Conservation (phyloP, 1,140 invertebrate species). For the Brachionus rotundiformis region DNA sequence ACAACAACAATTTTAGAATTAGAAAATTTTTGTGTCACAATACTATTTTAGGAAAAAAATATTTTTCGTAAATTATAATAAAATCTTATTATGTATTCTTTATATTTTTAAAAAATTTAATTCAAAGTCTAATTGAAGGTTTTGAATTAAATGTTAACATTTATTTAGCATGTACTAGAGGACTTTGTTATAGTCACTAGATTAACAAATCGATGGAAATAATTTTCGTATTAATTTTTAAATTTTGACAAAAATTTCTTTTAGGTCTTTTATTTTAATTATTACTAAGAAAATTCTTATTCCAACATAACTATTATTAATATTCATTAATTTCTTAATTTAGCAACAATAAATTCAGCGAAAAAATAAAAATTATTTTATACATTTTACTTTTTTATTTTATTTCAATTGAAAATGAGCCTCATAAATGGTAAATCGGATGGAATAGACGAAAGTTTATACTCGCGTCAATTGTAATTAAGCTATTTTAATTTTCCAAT, state of each 20-base stretch:
- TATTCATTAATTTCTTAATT: neutral
- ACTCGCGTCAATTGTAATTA: conserved; percentile 21
- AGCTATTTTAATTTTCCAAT: neutral
- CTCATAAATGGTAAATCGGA: neutral
- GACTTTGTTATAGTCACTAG: neutral
- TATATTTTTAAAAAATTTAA: neutral
- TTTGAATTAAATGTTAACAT: neutral
- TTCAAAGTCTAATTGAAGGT: neutral
- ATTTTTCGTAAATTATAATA: neutral
- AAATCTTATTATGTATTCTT: no score
- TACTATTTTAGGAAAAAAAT: neutral
- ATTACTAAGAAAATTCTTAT: neutral
- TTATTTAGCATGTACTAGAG: neutral
- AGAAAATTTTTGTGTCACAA: no score
- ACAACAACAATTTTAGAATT: no score
- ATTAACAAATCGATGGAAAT: neutral
- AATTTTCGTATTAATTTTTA: neutral
- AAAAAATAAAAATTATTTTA: no score
- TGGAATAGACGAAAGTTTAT: neutral
- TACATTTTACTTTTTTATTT: neutral
- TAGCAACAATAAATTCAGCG: no score
- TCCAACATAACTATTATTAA: neutral
- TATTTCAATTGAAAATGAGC: neutral
- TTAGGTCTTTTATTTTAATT: neutral
- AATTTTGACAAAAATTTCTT: neutral